A percentile compares a stretch with the other conserved stretches of the same genome.
Evolutionary conservation across 1,140 invertebrate genomes (phyloP).

Genomic region (Magallana angulata): DNA sequence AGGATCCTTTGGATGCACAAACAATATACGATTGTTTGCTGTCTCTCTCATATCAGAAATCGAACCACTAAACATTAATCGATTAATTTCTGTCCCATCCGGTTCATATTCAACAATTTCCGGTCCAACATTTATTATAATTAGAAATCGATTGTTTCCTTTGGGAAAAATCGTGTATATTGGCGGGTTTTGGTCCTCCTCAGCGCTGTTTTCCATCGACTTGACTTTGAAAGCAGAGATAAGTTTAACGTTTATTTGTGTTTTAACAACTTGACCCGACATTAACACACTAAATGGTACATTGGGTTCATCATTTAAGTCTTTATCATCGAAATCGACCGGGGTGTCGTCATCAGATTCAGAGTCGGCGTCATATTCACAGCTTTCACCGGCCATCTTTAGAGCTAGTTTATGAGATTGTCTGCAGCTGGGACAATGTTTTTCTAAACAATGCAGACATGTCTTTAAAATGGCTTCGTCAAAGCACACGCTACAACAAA

Average conservation of each 20-base stretch:
- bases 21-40: background rate
- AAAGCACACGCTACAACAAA: constrained; percentile 7
- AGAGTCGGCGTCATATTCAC: background rate
- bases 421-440: background rate
- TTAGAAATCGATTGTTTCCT: background rate
- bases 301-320: background rate
- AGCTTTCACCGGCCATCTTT: background rate
- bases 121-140: background rate
- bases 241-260: background rate
- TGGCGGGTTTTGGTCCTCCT: background rate
- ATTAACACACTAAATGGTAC: background rate
- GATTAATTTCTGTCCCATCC: background rate
- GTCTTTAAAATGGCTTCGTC: constrained; percentile 1
- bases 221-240: background rate
- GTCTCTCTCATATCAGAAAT: background rate
- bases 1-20: background rate
- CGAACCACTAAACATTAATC: background rate
- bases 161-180: background rate
- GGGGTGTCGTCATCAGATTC: background rate
- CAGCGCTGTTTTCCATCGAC: background rate
- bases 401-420: background rate
- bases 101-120: background rate
- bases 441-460: constrained; percentile 26
- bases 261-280: background rate
- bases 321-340: background rate